Evolutionary conservation across 1,140 invertebrate species (phyloP).

Genomic region (Plectrocnemia conspersa): DNA sequence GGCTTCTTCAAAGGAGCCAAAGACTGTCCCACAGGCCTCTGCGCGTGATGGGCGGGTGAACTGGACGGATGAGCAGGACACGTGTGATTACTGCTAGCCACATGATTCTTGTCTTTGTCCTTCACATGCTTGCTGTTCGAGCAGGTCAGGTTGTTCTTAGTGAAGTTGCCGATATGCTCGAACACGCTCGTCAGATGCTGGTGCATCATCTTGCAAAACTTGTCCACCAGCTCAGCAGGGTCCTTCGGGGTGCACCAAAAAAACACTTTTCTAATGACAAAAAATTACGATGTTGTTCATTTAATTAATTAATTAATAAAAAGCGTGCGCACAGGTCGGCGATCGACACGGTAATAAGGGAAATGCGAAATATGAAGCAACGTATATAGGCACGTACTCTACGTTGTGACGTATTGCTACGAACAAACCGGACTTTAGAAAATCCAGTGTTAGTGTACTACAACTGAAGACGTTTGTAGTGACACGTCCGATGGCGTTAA

Average conservation of each 20-base stretch:
- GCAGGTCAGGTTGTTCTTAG: constrained; percentile 49
- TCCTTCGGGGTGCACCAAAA: constrained; percentile 5
- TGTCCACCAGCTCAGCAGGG: background rate
- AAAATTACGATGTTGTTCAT: no score
- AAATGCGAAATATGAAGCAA: no score
- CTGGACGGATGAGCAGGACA: background rate
- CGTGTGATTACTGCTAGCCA: background rate
- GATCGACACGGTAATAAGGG: no score
- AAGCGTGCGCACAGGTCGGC: no score
- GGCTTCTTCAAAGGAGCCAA: constrained; percentile 47
- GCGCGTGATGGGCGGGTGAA: constrained; percentile 7
- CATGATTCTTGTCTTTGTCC: constrained; percentile 42
- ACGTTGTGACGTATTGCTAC: no score
- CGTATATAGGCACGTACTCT: no score
- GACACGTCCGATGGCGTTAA: no score
- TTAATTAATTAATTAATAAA: no score
- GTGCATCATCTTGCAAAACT: constrained; percentile 43
- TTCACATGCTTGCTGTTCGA: constrained; percentile 42
- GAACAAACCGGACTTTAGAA: no score
- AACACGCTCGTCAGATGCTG: constrained; percentile 50
- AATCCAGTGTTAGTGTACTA: no score
- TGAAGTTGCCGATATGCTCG: constrained; percentile 51
- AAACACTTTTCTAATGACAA: no score
- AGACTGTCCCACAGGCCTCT: constrained; percentile 32
- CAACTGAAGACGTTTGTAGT: no score